phyloP scores from a whole-genome alignment of 2,888 invertebrate species.

The Gnatocerus cornutus region DNA sequence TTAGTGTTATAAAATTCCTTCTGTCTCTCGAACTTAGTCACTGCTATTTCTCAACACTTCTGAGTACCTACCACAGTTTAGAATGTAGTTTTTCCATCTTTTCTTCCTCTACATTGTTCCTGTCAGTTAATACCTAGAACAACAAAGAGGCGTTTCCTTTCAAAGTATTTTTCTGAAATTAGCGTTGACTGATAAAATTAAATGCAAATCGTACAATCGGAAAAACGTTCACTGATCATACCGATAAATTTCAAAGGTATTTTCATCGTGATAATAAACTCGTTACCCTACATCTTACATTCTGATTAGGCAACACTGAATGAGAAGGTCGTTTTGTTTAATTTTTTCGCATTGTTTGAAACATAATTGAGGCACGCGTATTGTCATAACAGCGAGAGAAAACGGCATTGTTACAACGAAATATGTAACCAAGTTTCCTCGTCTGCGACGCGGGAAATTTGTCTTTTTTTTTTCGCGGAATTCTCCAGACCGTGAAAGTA shows the following conservation, averaged over 20 bases:
- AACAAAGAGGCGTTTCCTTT: not conserved
- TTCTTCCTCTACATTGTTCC: not conserved
- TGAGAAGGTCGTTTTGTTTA: conserved; percentile 40
- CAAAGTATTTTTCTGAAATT: too few species aligned
- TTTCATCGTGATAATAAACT: conserved; percentile 44
- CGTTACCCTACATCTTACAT: conserved; percentile 52
- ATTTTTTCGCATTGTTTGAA: conserved; percentile 23
- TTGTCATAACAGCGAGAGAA: conserved; percentile 22
- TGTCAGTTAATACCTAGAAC: not conserved
- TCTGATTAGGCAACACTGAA: conserved; percentile 40
- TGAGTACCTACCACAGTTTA: not conserved
- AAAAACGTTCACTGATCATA: conserved; percentile 17
- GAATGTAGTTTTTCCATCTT: conserved; percentile 2
- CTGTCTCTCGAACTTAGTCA: not conserved
- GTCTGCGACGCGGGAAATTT: not conserved
- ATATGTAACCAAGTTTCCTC: not conserved
- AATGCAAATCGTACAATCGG: conserved; percentile 8
- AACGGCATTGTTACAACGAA: not conserved
- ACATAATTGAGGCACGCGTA: conserved; percentile 22
- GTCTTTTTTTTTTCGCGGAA: not conserved
- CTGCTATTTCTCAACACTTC: not conserved
- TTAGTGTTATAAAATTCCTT: too few species aligned
- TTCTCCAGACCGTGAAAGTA: not conserved
- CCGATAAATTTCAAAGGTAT: conserved; percentile 12
- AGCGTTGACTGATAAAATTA: too few species aligned